Evolutionary conservation across 37 sponge, comb jelly and placozoan genomes (phyloP).

Genomic region (Beroe forskalii): DNA sequence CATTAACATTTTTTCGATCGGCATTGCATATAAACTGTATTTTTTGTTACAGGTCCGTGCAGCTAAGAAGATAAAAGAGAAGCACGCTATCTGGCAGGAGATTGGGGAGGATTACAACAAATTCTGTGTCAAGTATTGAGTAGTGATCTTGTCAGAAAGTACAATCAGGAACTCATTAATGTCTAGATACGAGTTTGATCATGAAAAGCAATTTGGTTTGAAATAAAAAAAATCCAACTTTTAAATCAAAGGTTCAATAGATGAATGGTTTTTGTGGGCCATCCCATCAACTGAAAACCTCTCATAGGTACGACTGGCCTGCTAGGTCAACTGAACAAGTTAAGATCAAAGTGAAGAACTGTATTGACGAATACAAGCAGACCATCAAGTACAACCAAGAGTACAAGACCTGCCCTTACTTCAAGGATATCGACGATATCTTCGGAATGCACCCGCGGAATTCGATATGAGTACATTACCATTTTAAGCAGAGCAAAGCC

Average conservation of each 20-base stretch:
- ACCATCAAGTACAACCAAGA: slow-evolving; percentile 64
- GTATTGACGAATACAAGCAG: slow-evolving; percentile 64
- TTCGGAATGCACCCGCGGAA: slow-evolving; percentile 5
- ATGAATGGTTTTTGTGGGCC: too few relatives aligned
- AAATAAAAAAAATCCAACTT: background rate
- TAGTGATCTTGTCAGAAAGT: too few relatives aligned
- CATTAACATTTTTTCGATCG: too few relatives aligned
- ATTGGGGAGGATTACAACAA: slow-evolving; percentile 64
- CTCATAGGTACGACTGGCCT: slow-evolving; percentile 65
- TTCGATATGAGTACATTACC: too few relatives aligned
- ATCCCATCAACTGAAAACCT: too few relatives aligned
- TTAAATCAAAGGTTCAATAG: background rate
- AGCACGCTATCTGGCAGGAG: slow-evolving; percentile 58
- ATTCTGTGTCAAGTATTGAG: slow-evolving; percentile 49
- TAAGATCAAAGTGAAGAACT: slow-evolving; percentile 66
- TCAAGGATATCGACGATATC: slow-evolving; percentile 39
- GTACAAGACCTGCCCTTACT: slow-evolving; percentile 63
- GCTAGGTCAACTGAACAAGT: slow-evolving; percentile 48
- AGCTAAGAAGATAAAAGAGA: slow-evolving; percentile 65
- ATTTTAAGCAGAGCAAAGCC: too few relatives aligned
- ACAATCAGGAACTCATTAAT: too few relatives aligned
- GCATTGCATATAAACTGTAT: too few relatives aligned
- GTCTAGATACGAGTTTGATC: too few relatives aligned
- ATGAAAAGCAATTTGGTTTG: background rate
- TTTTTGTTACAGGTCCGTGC: slow-evolving; percentile 61